Evolutionary conservation across 2,113 vertebrate genomes (phyloP), one percentile per base, ranked within the genome.

Genomic region (Dicerorhinus sumatrensis): DNA sequence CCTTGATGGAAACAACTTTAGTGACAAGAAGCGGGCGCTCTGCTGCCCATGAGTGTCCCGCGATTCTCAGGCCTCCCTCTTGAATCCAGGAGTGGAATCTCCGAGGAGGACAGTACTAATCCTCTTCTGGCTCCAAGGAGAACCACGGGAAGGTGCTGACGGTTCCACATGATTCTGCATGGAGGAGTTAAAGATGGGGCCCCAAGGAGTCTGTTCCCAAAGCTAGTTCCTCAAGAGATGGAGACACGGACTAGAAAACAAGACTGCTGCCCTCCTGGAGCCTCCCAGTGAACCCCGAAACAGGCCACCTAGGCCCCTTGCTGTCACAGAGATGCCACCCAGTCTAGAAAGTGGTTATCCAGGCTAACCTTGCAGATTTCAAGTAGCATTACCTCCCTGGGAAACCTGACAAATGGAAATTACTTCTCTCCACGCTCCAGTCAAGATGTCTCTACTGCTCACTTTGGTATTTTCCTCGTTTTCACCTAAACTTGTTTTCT

Each of bases 341-440:
- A n/a, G 13, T 84, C 67, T 31, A 90, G 79, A 89, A 75, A 48
- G 42, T 76, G 46, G 36, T 76, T n/a, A 20, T 2, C 7, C 60
- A 54, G 83, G 63, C 98, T 46, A 4, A 73, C 46, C 31, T 33
- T 94, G 33, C 42, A 92, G 95, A n/a, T 89, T 94, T 8, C 73
- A 92, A 62, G 90, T 60, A 36, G 33, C 3, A 0, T 3, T 48
- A 42, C 69, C 70, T 88, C n/a, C 56, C 23, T 42, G 27, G 60
- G 65, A 93, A 75, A 29, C 39, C 13, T 21, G 14, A 33, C 23
- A 2, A 2, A 0, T 1, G 1, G 65, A 69, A 63, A 27, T 51
- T 21, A 33, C 75, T 69, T 70, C 39, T 48, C 21, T 39, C 36
- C 10, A 2, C 0, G 3, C 14, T 48, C 51, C 31, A 29, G 42